phyloP scores from a whole-genome alignment of 2,888 invertebrate genomes.

The Crossocerus cetratus region DNA sequence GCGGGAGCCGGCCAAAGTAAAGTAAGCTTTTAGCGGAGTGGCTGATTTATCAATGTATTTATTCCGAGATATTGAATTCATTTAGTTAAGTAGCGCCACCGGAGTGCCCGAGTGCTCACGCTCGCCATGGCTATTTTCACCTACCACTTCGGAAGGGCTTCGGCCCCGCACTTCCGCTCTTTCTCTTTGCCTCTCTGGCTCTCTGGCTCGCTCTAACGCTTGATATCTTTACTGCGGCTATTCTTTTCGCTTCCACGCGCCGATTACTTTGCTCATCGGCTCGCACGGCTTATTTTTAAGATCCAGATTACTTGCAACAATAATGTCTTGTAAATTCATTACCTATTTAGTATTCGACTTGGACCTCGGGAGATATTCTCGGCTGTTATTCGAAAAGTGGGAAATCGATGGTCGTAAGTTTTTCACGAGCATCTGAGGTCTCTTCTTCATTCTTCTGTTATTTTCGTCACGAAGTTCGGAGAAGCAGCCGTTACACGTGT shows the following conservation, averaged over 20 bases:
- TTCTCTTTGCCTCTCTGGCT: not conserved
- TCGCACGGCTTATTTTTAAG: too few relatives aligned
- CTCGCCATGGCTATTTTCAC: constrained; percentile 60
- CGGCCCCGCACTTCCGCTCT: not conserved
- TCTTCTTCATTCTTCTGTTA: too few relatives aligned
- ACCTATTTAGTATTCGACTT: too few relatives aligned
- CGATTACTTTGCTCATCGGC: too few relatives aligned
- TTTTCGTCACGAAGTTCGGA: too few relatives aligned
- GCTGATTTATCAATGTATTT: constrained; percentile 77
- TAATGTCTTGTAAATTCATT: too few relatives aligned
- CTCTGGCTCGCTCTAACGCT: not conserved
- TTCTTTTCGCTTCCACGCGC: not conserved
- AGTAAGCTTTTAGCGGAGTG: constrained; percentile 76
- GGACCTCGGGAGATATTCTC: too few relatives aligned
- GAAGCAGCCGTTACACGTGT: too few relatives aligned
- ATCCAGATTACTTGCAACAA: too few relatives aligned
- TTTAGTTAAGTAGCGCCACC: constrained; percentile 73
- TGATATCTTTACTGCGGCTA: not conserved
- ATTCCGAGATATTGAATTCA: constrained; percentile 77
- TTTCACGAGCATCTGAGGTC: too few relatives aligned
- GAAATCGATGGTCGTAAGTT: too few relatives aligned
- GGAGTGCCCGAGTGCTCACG: constrained; percentile 37
- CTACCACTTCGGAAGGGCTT: constrained; percentile 39
- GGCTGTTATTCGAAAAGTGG: too few relatives aligned
- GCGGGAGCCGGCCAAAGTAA: constrained; percentile 71